Evolutionary conservation across 2,888 invertebrate genomes (phyloP), one percentile per base, ranked within the genome.

Genomic region (Baronia brevicornis): DNA sequence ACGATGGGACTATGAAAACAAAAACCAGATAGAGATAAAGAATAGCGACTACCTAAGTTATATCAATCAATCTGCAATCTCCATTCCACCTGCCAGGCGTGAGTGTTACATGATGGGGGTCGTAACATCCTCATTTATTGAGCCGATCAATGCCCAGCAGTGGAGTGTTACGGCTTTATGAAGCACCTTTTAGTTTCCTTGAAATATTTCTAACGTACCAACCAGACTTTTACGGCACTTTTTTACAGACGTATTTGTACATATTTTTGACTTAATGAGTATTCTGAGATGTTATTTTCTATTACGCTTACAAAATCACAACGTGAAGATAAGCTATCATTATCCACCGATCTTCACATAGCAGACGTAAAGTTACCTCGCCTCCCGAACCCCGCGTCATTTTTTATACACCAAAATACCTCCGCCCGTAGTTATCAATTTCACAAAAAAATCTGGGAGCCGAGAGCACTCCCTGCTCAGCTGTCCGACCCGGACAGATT

Each of bases 401-500:
- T 31, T 30, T 36, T 36, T 27, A 17, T 22, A 3, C 8, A 4
- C 23, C 22, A 9, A 31, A 36, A 36, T 36, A 35, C 21, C 26
- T 27, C 9, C 7, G 18, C 29, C 19, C 14, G 22, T 25, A 13
- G 29, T 30, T 31, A 36, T 36, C 30, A 31, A 31, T 35, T 35
- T 26, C 30, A 58, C 54, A 66, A 65, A 56, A 49, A 58, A 54
- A 54, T 61, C 54, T 67, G 62, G 63, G 47, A 69, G 63, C 65
- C 46, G 37, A 34, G 49, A 12, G 10, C 51, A 45, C 57, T 64
- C 49, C 69, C 70, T 57, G 43, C 57, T 68, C 69, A 70, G 64
- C 62, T 65, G 65, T 63, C 39, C 12, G 28, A 63, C 68, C 65
- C n/a, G n/a, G n/a, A n/a, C n/a, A n/a, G n/a, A n/a, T n/a, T n/a